Base-by-base conservation (phyloP, 2,888 invertebrate genomes). In the Odontomyia ornata region DNA sequence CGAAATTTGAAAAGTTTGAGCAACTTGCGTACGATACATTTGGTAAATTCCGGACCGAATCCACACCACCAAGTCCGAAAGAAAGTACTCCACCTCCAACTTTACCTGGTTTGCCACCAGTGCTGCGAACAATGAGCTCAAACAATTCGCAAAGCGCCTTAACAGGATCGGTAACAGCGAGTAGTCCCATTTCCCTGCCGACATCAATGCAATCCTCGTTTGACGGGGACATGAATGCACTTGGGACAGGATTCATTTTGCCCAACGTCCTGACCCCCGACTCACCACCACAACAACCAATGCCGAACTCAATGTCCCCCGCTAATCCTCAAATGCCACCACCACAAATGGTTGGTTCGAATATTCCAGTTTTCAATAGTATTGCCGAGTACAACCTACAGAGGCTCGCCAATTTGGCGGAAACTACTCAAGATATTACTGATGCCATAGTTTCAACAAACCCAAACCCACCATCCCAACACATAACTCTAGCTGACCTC, bases 331-430 rank as follows among this genome's bases (percentile, higher is more conserved):
- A 30, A 18, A 57, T 57, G 73, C 60, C 57, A 23, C 69, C 87
- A 83, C 82, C 85, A 65, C 52, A 52, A 52, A 83, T 85, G 52
- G 62, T 82, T 81, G 60, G 83, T 81, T 15, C 81, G 81, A 78
- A 82, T 82, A 81, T 83, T 75, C 80, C 77, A 78, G 89, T 90
- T 25, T 89, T 90, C 30, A 85, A 85, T 76, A 93, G 93, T 82
- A 94, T 95, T 88, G 93, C 94, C 79, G 95, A 95, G 86, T 95
- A 95, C 84, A 95, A 95, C 87, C 87, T 95, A 81, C 93, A 94
- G 80, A 94, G 94, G 85, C 86, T 95, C 83, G 95, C 95, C 62
- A 94, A 92, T 82, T 89, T 95, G 81, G 94, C 93, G 1, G 94
- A 93, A 84, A 93, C 87, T 46, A 88, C 86, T 64, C 82, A 89